phyloP scores from a whole-genome alignment of 2,888 invertebrate genomes.

The Melipona bicolor region DNA sequence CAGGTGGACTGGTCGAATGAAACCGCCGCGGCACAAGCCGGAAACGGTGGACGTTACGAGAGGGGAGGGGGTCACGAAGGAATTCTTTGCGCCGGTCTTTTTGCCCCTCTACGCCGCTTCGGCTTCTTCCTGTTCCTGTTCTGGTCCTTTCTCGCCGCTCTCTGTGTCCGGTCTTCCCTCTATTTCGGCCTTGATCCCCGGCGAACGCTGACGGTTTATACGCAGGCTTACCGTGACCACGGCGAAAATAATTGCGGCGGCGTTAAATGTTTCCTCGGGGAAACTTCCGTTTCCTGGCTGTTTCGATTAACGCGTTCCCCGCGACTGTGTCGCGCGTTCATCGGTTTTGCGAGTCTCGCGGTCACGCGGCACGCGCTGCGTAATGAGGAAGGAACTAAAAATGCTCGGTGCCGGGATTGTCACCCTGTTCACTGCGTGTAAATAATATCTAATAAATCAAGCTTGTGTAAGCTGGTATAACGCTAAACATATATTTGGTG shows the following conservation, averaged over 20 bases:
- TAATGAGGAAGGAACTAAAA: neutral
- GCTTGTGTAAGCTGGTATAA: no score
- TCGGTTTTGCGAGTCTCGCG: neutral
- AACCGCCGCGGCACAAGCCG: slow-evolving; percentile 56
- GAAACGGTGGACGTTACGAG: slow-evolving; percentile 43
- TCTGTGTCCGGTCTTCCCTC: neutral
- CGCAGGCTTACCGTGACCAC: slow-evolving; percentile 44
- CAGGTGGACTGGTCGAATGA: slow-evolving; percentile 64
- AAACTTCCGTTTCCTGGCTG: neutral
- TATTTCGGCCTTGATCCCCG: slow-evolving; percentile 39
- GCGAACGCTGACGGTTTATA: slow-evolving; percentile 66
- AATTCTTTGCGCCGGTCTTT: slow-evolving; percentile 50
- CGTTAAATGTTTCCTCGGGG: slow-evolving; percentile 15
- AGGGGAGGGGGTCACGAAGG: slow-evolving; percentile 8
- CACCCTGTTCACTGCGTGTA: neutral
- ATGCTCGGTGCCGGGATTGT: neutral
- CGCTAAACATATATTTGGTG: no score
- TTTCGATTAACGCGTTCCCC: slow-evolving; percentile 31
- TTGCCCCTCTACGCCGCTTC: neutral
- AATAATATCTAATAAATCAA: neutral
- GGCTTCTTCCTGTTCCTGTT: neutral
- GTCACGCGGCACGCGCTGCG: neutral
- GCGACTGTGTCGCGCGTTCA: neutral
- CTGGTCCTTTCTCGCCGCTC: neutral
- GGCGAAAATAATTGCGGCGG: slow-evolving; percentile 64